A percentile compares a stretch with the other conserved stretches of the same genome.
These are phyloP conservation scores for Gastracanthus pulcherrimus DNA, from an alignment of 2,888 invertebrate species.

Conservation along the genomic window DNA sequence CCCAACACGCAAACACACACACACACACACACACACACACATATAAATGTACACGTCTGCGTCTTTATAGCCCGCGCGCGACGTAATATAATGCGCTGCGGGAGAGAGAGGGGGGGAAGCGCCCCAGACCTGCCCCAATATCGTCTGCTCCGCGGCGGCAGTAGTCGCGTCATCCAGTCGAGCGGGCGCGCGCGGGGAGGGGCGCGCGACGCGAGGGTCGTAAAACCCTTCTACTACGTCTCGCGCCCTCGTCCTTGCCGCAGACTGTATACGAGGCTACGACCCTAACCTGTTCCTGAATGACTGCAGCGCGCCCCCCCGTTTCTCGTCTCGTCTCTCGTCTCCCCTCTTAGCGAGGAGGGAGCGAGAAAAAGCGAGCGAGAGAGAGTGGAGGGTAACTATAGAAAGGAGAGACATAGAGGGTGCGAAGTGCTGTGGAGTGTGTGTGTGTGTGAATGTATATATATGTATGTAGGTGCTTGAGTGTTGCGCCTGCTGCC, in stretches of 20 bases:
- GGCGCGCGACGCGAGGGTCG: constrained; percentile 70
- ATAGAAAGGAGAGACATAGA: constrained; percentile 27
- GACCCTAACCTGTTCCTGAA: constrained; percentile 67
- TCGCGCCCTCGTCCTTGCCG: constrained; percentile 55
- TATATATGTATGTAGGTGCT: constrained; percentile 30
- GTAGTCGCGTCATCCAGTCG: constrained; percentile 45
- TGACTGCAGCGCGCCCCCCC: constrained; percentile 62
- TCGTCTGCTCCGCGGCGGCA: constrained; percentile 13
- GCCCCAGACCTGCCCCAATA: constrained; percentile 64
- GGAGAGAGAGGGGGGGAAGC: not conserved
- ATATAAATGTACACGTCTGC: not conserved
- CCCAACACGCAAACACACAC: not conserved
- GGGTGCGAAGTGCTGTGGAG: constrained; percentile 35
- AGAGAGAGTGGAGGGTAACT: constrained; percentile 17
- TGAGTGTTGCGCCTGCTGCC: constrained; percentile 62
- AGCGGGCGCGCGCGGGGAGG: no score
- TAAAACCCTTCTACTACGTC: constrained; percentile 64
- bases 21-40: not conserved
- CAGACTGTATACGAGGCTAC: no score
- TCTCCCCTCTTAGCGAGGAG: not conserved
- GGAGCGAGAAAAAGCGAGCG: not conserved
- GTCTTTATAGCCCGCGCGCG: not conserved
- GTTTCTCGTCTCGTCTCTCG: constrained; percentile 56
- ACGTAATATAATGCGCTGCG: constrained; percentile 4
- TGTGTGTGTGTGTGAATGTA: constrained; percentile 6